phyloP scores from a whole-genome alignment of 1,140 invertebrate species.

The Heliconius eleuchia region DNA sequence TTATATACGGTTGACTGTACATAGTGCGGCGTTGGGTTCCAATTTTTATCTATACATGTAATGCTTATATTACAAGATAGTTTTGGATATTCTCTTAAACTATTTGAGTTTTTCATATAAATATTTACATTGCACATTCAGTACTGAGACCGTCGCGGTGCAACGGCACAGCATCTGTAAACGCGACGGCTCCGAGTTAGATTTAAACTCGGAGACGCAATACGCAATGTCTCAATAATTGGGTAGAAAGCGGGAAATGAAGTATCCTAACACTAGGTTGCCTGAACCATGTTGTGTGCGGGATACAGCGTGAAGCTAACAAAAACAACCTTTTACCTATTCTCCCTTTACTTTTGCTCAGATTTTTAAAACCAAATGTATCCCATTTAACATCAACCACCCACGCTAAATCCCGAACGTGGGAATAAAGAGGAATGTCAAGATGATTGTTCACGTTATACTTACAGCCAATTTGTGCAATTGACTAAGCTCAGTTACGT shows the following conservation, averaged over 20 bases:
- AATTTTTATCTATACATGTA: too few relatives aligned
- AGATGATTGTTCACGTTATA: slow-evolving; percentile 28
- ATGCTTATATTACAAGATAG: too few relatives aligned
- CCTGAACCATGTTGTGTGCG: not conserved
- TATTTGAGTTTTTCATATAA: too few relatives aligned
- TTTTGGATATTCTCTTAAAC: too few relatives aligned
- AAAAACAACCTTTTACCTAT: not conserved
- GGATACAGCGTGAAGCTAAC: not conserved
- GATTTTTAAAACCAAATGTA: slow-evolving; percentile 6
- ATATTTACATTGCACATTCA: too few relatives aligned
- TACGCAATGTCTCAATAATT: not conserved
- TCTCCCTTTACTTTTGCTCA: not conserved
- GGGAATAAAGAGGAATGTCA: slow-evolving; percentile 32
- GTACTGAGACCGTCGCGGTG: too few relatives aligned
- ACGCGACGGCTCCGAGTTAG: too few relatives aligned
- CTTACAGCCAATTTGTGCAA: slow-evolving; percentile 34
- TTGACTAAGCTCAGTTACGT: slow-evolving; percentile 21
- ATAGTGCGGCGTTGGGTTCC: too few relatives aligned
- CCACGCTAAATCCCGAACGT: slow-evolving; percentile 31
- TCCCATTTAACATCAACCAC: not conserved
- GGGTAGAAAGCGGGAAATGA: not conserved
- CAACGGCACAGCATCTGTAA: too few relatives aligned
- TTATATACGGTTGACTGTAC: too few relatives aligned
- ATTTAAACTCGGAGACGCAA: not conserved
- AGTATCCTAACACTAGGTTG: not conserved